phyloP scores from a whole-genome alignment of 2,797 vertebrate species.

The Anabacerthia variegaticeps region DNA sequence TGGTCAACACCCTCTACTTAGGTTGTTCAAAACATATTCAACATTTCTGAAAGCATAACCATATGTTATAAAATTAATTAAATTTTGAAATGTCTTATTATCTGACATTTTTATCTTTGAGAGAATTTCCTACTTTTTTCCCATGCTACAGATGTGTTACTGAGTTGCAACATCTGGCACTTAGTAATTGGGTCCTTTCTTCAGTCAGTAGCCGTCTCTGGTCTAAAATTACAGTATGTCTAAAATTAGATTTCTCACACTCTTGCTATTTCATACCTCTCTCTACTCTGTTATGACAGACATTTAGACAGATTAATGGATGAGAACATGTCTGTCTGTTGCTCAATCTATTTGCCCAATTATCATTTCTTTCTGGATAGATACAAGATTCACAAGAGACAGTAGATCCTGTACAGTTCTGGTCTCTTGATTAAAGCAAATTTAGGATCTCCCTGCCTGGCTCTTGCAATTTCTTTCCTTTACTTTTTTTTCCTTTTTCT shows the following conservation, averaged over 20 bases:
- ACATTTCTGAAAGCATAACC: neutral
- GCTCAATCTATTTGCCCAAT: neutral
- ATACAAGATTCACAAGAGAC: neutral
- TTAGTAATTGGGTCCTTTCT: conserved; percentile 25
- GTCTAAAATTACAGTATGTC: neutral
- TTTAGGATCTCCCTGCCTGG: neutral
- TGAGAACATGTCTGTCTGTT: neutral
- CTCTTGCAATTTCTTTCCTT: neutral
- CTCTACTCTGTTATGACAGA: neutral
- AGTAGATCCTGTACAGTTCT: neutral
- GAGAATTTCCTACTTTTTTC: conserved; percentile 21
- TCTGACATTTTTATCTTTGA: conserved; percentile 25
- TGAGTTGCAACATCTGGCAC: conserved; percentile 40
- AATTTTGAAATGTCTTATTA: conserved; percentile 25
- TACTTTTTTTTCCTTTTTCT: neutral
- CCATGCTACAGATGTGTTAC: conserved; percentile 12
- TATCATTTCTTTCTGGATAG: neutral
- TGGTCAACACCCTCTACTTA: neutral
- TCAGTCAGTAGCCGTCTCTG: neutral
- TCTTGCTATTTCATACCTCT: neutral
- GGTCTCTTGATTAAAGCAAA: neutral
- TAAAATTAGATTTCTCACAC: neutral
- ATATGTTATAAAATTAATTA: conserved; percentile 19
- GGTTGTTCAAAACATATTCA: neutral
- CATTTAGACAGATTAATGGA: neutral